Conservation (phyloP, 2,797 vertebrate genomes). For the Rhinophrynus dorsalis region DNA sequence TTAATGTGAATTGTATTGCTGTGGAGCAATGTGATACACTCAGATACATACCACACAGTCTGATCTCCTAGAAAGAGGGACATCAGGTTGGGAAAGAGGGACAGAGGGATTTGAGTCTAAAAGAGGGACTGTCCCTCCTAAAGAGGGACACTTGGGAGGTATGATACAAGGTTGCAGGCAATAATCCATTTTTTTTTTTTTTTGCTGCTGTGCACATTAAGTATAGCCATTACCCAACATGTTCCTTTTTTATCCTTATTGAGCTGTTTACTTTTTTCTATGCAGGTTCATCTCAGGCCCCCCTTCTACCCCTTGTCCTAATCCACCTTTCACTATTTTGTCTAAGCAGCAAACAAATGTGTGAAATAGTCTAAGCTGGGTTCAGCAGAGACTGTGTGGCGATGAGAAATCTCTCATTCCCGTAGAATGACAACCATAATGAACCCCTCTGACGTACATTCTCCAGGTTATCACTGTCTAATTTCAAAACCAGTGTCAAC, state of each 20-base stretch:
- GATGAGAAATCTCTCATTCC: conserved; percentile 5
- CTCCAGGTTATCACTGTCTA: conserved; percentile 33
- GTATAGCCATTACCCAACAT: neutral
- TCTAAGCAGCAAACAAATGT: conserved; percentile 51
- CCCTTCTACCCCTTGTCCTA: conserved; percentile 10
- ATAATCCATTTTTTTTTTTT: neutral
- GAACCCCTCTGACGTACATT: conserved; percentile 52
- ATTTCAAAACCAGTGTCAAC: conserved; percentile 46
- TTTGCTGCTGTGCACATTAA: no score
- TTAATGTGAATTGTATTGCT: no score
- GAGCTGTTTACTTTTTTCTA: no score
- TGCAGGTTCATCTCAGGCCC: neutral
- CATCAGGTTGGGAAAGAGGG: no score
- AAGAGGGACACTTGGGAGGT: no score
- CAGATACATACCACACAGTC: no score
- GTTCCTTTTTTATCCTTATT: neutral
- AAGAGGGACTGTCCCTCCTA: no score
- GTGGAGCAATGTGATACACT: no score
- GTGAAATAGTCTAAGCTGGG: conserved; percentile 33
- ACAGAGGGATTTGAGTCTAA: no score
- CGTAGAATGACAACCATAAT: neutral
- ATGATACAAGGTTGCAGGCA: no score
- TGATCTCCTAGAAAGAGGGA: no score
- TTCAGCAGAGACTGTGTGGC: conserved; percentile 29
- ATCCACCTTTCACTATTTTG: conserved; percentile 51